These are phyloP conservation scores for Nerophis lumbriciformis DNA, from an alignment of 2,113 vertebrate species.

Conservation along the genomic window DNA sequence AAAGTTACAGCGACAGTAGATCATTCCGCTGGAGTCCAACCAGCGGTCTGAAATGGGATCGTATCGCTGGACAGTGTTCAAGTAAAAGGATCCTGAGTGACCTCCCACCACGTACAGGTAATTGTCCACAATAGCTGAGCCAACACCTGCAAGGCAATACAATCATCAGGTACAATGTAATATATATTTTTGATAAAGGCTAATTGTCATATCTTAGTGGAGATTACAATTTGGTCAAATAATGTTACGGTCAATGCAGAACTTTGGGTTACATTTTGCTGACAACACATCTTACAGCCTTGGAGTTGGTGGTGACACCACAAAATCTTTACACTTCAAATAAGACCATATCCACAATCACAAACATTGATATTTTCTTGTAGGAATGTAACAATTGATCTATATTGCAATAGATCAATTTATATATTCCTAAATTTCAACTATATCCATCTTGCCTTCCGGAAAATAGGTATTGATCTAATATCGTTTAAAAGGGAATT, in stretches of 20 bases:
- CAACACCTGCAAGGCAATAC: constrained; percentile 76
- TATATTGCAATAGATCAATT: too few relatives aligned
- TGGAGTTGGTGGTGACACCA: too few relatives aligned
- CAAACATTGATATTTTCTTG: too few relatives aligned
- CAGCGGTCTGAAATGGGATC: constrained; percentile 91
- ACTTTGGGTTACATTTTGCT: too few relatives aligned
- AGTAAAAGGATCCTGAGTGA: constrained; percentile 94
- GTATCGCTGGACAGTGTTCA: constrained; percentile 94
- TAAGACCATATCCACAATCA: too few relatives aligned
- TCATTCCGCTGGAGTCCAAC: constrained; percentile 95
- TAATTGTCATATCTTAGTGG: background rate
- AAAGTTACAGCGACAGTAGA: constrained; percentile 96
- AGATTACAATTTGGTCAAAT: background rate
- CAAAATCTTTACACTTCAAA: too few relatives aligned
- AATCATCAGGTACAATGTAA: background rate
- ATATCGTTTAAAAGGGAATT: too few relatives aligned
- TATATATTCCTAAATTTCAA: too few relatives aligned
- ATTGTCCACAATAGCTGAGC: constrained; percentile 92
- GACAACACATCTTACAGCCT: too few relatives aligned
- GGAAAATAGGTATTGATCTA: too few relatives aligned
- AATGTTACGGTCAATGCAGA: background rate
- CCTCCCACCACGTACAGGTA: constrained; percentile 96
- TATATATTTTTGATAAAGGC: background rate
- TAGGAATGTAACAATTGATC: too few relatives aligned
- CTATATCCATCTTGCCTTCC: too few relatives aligned